phyloP scores from a whole-genome alignment of 2,888 invertebrate genomes.

The Diadegma fenestrale region DNA sequence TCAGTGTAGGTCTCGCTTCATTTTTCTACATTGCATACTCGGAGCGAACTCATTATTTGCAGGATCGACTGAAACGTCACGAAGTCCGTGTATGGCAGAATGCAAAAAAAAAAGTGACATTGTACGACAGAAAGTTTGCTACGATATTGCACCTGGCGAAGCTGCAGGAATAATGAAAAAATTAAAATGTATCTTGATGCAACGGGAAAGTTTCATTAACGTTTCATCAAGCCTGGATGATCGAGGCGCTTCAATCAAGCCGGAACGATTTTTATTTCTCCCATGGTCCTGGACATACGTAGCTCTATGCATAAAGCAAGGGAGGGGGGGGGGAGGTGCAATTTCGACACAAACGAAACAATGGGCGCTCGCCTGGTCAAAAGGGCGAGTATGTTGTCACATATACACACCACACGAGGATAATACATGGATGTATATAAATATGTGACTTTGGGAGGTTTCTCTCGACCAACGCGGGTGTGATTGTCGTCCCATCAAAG shows the following conservation, averaged over 20 bases:
- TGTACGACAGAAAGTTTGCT: not conserved
- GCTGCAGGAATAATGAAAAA: conserved; percentile 16
- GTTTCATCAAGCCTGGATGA: conserved; percentile 36
- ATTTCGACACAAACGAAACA: conserved; percentile 80
- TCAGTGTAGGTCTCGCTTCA: no score
- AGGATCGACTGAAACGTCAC: not conserved
- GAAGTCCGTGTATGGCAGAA: not conserved
- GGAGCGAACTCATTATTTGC: not conserved
- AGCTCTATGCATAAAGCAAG: not conserved
- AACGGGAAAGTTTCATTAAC: conserved; percentile 26
- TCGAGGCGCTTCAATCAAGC: conserved; percentile 75
- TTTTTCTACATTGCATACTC: conserved; percentile 1
- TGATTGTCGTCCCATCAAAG: conserved; percentile 84
- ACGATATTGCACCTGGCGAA: conserved; percentile 6
- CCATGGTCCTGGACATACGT: conserved; percentile 68
- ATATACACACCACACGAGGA: conserved; percentile 15
- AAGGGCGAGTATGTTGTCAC: conserved; percentile 61
- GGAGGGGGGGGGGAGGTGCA: conserved; percentile 72
- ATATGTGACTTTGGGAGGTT: conserved; percentile 44
- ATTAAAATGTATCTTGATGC: conserved; percentile 10
- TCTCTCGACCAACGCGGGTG: conserved; percentile 78
- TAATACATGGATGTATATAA: not conserved
- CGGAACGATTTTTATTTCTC: conserved; percentile 81
- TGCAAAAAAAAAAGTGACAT: not conserved
- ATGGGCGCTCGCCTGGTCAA: conserved; percentile 71